A percentile compares a stretch with the other conserved stretches of the same genome.
Conservation (phyloP, 2,113 vertebrate species). For the Phocoena sinus region DNA sequence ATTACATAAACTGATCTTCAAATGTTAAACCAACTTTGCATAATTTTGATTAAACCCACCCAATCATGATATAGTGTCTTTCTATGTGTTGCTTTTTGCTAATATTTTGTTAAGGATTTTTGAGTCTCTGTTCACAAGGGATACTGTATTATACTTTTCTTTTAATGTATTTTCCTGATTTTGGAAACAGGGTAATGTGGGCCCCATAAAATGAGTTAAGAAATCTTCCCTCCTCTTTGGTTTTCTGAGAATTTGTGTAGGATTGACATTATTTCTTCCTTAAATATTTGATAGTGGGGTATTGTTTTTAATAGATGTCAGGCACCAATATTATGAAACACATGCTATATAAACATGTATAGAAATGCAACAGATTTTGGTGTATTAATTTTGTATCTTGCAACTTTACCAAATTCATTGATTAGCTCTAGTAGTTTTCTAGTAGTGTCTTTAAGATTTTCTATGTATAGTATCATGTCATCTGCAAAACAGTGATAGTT, state of each 20-base stretch:
- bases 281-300: not conserved
- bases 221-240: not conserved
- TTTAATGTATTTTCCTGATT: not conserved
- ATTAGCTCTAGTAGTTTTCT: not conserved
- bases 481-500: not conserved
- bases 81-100: not conserved
- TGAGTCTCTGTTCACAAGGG: not conserved
- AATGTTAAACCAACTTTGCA: not conserved
- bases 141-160: not conserved
- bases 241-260: not conserved
- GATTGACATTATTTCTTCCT: not conserved
- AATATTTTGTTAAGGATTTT: not conserved
- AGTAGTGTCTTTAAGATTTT: not conserved
- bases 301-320: not conserved
- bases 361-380: not conserved
- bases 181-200: not conserved
- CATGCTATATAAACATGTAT: not conserved
- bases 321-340: not conserved
- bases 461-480: not conserved
- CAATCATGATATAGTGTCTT: not conserved
- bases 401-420: not conserved
- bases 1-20: not conserved
- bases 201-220: not conserved
- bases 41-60: not conserved
- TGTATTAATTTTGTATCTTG: not conserved